Base-by-base conservation (phyloP, 2,113 vertebrate genomes). In the Daphoenositta chrysoptera region DNA sequence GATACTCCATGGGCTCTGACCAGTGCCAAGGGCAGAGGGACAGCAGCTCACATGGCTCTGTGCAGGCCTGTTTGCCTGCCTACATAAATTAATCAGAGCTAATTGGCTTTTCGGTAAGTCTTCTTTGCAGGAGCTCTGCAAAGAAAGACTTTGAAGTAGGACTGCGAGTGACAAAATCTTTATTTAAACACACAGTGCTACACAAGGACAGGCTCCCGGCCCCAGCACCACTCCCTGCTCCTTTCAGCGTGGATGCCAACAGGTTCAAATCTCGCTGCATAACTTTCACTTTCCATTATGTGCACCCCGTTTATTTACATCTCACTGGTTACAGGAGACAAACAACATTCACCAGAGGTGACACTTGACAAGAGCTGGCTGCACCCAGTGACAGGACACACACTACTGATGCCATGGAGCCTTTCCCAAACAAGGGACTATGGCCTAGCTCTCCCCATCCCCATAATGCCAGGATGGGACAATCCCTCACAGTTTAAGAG, bases 91-190 rank as follows among this genome's bases (percentile, higher is more conserved):
- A 91, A 84, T 91, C 75, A 79, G 50, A 54, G 50, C n/a, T 88
- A 91, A 95, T 69, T 91, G 90, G 86, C 84, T 96, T 90, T 90
- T 69, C 24, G 4, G 42, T 83, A 73, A 90, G 63, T 31, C 90
- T 6, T 47, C 69, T 80, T 87, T 84, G 72, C 39, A 60, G 77
- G 33, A 89, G 90, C 85, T 77, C 93, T 64, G 33, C 44, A 63
- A 37, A 69, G 70, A 40, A 60, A 75, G 91, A 35, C 75, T 68
- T n/a, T 65, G 79, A 80, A 80, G n/a, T 26, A 37, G 75, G 81
- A 48, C 35, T 58, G 37, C 0, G 0, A 89, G 70, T 42, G 81
- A 79, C 63, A 94, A 77, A 85, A 53, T 39, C 79, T 95, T 88
- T 91, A 87, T 93, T 90, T 61, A 66, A 94, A 71, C 42, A 60